Evolutionary conservation across 2,113 vertebrate species (phyloP), one percentile per base, ranked within the genome.

Genomic region (Pipra filicauda): DNA sequence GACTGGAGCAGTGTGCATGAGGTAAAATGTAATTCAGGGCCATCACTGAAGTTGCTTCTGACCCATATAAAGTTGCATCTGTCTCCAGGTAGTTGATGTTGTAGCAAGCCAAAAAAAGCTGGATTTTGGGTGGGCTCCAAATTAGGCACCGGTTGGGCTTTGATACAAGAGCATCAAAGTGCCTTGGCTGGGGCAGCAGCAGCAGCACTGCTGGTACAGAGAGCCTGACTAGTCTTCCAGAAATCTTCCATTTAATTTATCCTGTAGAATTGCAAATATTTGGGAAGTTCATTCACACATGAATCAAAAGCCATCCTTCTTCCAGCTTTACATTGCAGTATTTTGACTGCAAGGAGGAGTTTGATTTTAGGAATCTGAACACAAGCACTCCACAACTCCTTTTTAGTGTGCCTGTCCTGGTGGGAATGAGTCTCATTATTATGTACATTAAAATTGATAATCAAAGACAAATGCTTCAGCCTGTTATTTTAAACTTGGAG

Each of bases 401-500:
- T 51, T 64, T 52, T 39, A 85, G 30, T 0, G 1, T 67, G 62
- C 35, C 11, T 85, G 22, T 85, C 59, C 58, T 69, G 3, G 0
- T 72, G 69, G 66, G 89, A 95, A 81, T 44, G 10, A 81, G 31
- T 35, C 71, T 79, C 71, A 55, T 89, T 87, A 89, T 69, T 88
- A 93, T 62, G 58, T 61, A 92, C 49, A 58, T 85, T 91, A 89
- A 95, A 91, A 91, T 27, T 66, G 89, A 95, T 89, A 94, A 95
- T 91, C 57, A 59, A 72, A 94, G 62, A 79, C 66, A 89, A 97
- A 79, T 85, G 49, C 74, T 85, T 75, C 74, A 73, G 46, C 31
- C 15, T 64, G 46, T 87, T 86, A 62, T 81, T 91, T 93, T 96
- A 94, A 93, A 92, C 89, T 72, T 57, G n/a, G 54, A 91, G 62